These are phyloP conservation scores for Schizopygopsis malacanthus DNA, from an alignment of 2,797 vertebrate species.

Conservation along the genomic window DNA sequence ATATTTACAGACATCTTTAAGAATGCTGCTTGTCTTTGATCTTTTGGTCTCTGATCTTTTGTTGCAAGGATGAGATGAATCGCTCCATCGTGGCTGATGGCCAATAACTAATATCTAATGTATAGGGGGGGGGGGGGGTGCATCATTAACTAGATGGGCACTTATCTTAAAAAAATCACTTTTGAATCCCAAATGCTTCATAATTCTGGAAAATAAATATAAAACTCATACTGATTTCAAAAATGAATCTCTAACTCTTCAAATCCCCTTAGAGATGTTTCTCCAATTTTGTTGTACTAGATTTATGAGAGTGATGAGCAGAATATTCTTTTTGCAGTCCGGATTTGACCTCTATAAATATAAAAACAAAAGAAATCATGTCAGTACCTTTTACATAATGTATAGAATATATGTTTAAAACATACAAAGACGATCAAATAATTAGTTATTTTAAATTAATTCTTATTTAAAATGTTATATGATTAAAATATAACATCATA, in stretches of 20 bases:
- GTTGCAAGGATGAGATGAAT: conserved; percentile 37
- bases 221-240: conserved; percentile 21
- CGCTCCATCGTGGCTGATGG: conserved; percentile 55
- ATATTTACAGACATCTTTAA: conserved; percentile 37
- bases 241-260: conserved; percentile 44
- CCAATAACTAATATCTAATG: conserved; percentile 71
- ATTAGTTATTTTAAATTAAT: neutral
- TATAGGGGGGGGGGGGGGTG: conserved; percentile 31
- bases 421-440: neutral
- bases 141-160: conserved; percentile 43
- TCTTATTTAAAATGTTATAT: neutral
- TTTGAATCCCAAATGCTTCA: conserved; percentile 46
- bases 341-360: conserved; percentile 48
- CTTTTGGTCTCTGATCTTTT: conserved; percentile 30
- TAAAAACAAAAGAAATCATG: neutral
- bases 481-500: neutral
- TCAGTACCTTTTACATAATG: neutral
- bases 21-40: conserved; percentile 38
- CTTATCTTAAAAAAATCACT: conserved; percentile 38
- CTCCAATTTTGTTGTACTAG: conserved; percentile 33
- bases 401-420: neutral
- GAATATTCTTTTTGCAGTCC: conserved; percentile 43
- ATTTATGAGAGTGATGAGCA: conserved; percentile 32
- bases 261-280: conserved; percentile 43
- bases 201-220: conserved; percentile 53